Evolutionary conservation across 2,113 vertebrate species (phyloP).

Genomic region (Corythaixoides concolor): DNA sequence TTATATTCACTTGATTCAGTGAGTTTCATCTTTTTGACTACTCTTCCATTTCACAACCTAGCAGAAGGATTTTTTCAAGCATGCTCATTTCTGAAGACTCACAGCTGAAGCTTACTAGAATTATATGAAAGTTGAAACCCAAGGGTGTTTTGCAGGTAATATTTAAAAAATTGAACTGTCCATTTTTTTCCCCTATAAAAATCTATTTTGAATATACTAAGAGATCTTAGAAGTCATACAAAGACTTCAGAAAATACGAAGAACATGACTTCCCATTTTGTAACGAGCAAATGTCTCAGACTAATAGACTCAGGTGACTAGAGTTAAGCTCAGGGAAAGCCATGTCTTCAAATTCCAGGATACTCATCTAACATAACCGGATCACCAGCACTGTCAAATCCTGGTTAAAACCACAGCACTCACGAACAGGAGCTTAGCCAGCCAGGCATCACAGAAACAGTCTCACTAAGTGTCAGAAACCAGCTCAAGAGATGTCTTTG

Average conservation of each 20-base stretch:
- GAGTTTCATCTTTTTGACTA: not conserved
- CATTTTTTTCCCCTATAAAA: not conserved
- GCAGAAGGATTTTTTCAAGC: not conserved
- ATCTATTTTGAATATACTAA: not conserved
- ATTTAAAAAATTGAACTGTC: not conserved
- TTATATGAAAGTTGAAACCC: not conserved
- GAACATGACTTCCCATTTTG: not conserved
- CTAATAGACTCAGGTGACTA: not conserved
- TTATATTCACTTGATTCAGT: not conserved
- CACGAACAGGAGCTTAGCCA: not conserved
- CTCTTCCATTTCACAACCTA: not conserved
- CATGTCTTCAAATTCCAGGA: not conserved
- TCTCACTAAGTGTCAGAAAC: not conserved
- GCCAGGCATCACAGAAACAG: not conserved
- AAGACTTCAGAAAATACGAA: not conserved
- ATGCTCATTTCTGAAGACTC: not conserved
- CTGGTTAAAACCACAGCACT: not conserved
- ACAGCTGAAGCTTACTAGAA: not conserved
- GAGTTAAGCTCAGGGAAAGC: not conserved
- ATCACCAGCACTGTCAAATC: not conserved
- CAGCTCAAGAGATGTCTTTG: not conserved
- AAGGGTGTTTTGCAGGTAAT: not conserved
- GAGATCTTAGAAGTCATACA: not conserved
- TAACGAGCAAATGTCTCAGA: not conserved
- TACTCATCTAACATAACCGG: not conserved